Evolutionary conservation across 2,888 invertebrate species (phyloP).

Genomic region (Drosophila nigricruria): DNA sequence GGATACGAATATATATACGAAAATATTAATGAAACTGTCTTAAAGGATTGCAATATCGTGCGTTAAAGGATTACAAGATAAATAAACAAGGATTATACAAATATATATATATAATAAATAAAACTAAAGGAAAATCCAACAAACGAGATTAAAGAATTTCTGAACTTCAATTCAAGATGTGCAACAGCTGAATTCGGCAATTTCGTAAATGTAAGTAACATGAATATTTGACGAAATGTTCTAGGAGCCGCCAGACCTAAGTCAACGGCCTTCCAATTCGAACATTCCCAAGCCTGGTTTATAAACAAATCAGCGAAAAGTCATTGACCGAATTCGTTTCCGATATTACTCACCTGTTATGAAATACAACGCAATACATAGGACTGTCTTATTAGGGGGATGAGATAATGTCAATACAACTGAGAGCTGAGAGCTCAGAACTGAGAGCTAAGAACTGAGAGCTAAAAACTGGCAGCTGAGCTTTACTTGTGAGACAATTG

Average conservation of each 20-base stretch:
- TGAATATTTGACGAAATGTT: conserved; percentile 46
- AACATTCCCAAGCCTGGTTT: conserved; percentile 73
- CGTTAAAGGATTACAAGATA: conserved; percentile 41
- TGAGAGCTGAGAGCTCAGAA: conserved; percentile 13
- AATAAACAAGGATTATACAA: conserved; percentile 51
- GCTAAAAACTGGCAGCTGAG: conserved; percentile 6
- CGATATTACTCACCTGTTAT: conserved; percentile 80
- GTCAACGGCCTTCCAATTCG: conserved; percentile 70
- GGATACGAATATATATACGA: conserved; percentile 25
- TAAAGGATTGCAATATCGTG: conserved; percentile 50
- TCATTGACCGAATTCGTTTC: conserved; percentile 80
- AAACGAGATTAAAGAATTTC: conserved; percentile 29
- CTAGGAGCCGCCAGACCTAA: conserved; percentile 56
- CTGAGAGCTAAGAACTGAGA: not conserved
- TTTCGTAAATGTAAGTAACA: conserved; percentile 74
- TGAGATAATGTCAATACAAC: conserved; percentile 9
- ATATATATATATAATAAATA: not conserved
- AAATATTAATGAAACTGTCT: conserved; percentile 53
- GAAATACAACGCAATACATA: conserved; percentile 62
- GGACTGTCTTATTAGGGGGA: conserved; percentile 5
- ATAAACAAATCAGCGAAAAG: conserved; percentile 78
- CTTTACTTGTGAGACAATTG: conserved; percentile 52
- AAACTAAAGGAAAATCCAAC: not conserved
- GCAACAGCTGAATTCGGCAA: conserved; percentile 55
- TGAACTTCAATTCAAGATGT: conserved; percentile 46